Conservation (phyloP, 2,888 invertebrate genomes). For the Escarpia spicata region DNA sequence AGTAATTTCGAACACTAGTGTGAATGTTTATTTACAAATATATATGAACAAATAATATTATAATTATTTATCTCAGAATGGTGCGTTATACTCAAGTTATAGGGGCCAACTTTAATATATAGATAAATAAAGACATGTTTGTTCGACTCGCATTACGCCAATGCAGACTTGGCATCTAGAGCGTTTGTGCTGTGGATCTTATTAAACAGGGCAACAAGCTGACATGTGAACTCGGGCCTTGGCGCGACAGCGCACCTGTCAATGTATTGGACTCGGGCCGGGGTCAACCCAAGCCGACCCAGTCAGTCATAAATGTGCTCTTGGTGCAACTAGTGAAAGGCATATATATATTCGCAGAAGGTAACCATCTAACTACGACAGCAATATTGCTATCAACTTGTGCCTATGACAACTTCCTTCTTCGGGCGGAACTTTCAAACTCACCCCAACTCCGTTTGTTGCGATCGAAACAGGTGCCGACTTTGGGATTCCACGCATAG, state of each 20-base stretch:
- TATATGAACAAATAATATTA: too few relatives aligned
- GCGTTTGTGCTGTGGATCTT: too few relatives aligned
- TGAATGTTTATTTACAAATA: too few relatives aligned
- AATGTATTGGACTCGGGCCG: background rate
- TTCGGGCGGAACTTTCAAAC: background rate
- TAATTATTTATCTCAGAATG: too few relatives aligned
- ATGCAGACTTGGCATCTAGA: too few relatives aligned
- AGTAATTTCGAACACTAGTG: too few relatives aligned
- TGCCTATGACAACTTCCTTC: background rate
- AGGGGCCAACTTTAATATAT: too few relatives aligned
- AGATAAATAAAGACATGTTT: too few relatives aligned
- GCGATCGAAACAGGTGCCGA: background rate
- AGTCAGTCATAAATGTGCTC: background rate
- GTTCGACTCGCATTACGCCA: too few relatives aligned
- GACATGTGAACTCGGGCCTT: background rate
- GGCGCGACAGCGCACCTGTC: background rate
- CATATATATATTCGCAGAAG: background rate
- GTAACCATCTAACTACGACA: background rate
- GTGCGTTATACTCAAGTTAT: too few relatives aligned
- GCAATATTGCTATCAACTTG: background rate
- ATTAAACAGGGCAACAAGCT: background rate
- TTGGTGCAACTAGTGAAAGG: background rate
- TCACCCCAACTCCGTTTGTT: background rate
- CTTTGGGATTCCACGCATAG: background rate
- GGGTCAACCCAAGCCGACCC: background rate